Conservation (phyloP, 1,140 invertebrate genomes). For the Tetraneura akinire region DNA sequence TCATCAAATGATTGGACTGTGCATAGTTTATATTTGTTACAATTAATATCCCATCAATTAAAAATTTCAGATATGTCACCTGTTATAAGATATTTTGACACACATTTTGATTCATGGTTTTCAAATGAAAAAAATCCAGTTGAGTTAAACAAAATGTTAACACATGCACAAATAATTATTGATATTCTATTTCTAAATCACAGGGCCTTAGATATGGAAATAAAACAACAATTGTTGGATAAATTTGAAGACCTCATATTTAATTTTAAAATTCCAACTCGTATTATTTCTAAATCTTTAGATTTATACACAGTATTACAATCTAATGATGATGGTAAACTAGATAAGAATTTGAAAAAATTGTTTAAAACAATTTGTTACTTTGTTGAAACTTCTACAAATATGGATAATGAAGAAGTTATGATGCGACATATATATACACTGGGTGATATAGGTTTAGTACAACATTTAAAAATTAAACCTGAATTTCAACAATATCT, state of each 20-base stretch:
- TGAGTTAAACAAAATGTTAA: neutral
- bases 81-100: conserved; percentile 19
- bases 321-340: neutral
- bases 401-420: conserved; percentile 43
- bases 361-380: conserved; percentile 27
- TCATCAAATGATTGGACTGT: conserved; percentile 23
- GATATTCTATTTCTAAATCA: conserved; percentile 41
- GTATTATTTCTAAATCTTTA: conserved; percentile 38
- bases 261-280: conserved; percentile 33
- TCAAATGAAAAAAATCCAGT: conserved; percentile 4
- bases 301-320: conserved; percentile 24
- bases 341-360: neutral
- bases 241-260: conserved; percentile 42
- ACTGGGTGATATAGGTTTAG: conserved; percentile 32
- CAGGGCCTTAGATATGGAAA: conserved; percentile 3
- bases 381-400: conserved; percentile 16
- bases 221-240: neutral
- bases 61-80: conserved; percentile 25
- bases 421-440: conserved; percentile 27
- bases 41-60: conserved; percentile 41
- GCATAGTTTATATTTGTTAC: conserved; percentile 44
- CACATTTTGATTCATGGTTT: conserved; percentile 31
- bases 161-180: conserved; percentile 38
- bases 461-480: conserved; percentile 30
- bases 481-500: conserved; percentile 30